Evolutionary conservation across 2,113 vertebrate species (phyloP), one percentile per base, ranked within the genome.

Genomic region (Hoplias malabaricus): DNA sequence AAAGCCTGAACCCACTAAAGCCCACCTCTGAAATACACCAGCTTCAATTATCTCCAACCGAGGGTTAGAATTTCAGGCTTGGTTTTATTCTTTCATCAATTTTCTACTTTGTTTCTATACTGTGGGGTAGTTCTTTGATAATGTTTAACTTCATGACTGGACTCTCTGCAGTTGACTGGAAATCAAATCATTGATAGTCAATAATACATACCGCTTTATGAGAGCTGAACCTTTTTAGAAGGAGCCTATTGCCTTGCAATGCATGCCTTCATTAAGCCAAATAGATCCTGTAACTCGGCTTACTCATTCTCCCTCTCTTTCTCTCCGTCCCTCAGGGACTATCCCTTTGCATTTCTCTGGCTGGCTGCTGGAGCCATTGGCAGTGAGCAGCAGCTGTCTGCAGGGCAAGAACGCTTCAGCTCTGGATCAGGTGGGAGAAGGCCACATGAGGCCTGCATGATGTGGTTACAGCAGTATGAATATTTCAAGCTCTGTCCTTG

Each of bases 401-500:
- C 29, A 61, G 75, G 67, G 61, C 34, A 56, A 67, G 61, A 31
- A 70, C 31, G 53, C 29, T 27, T 19, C 13, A 46, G 59, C n/a
- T 10, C 53, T 27, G 62, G 50, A 73, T 78, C 40, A 57, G 69
- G 61, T 68, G 36, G 40, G 56, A 78, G 43, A 11, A 11, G 38
- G 11, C 36, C 68, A 62, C 68, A 43, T 40, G 38, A 42, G 72
- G 66, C 34, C 54, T 21, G 14, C 8, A 33, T 46, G 69, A 38
- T 69, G 62, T 36, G 48, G 75, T 70, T 56, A 43, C 56, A 78
- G 56, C 25, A 13, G 4, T 36, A 77, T 77, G 70, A 78, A 78
- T 75, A 78, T 75, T 82, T 82, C 21, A 78, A 78, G 59, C 36
- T 75, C 70, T 63, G 42, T 57, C 62, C 68, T 33, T 65, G 69